Percentiles rank a stretch among this genome's conserved stretches.
Conservation (phyloP, 2,797 vertebrate genomes). For the Dicrostonyx torquatus region DNA sequence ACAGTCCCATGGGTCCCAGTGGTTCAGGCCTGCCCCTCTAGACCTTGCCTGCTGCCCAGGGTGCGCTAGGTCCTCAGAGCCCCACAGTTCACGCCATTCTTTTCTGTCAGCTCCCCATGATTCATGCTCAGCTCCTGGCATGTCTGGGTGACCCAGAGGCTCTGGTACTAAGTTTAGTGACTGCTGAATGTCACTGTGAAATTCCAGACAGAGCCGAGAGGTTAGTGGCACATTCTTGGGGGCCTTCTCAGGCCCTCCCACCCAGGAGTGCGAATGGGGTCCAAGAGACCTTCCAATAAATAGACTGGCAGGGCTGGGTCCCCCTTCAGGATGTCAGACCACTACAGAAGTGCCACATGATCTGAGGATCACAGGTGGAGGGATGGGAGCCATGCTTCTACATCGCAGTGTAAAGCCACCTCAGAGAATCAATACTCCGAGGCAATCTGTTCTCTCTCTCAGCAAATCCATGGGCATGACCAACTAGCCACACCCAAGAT, state of each 20-base stretch:
- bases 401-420: neutral
- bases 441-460: neutral
- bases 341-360: neutral
- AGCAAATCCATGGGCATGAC: neutral
- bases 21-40: neutral
- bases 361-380: neutral
- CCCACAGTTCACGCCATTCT: neutral
- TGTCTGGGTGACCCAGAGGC: constrained; percentile 74
- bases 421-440: neutral
- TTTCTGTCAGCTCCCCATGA: constrained; percentile 58
- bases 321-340: neutral
- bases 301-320: neutral
- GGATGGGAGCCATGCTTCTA: neutral
- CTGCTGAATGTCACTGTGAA: constrained; percentile 74
- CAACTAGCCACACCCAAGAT: neutral
- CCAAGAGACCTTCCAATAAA: constrained; percentile 17
- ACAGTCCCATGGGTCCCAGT: neutral
- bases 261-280: neutral
- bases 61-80: neutral
- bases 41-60: neutral
- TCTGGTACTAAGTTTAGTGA: constrained; percentile 79
- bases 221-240: constrained; percentile 67
- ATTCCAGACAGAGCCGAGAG: constrained; percentile 74
- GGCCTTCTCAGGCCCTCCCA: constrained; percentile 47
- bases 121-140: constrained; percentile 67